A percentile compares a stretch with the other conserved stretches of the same genome.
Conservation (phyloP, 2,888 invertebrate genomes). For the Eupithecia abbreviata region DNA sequence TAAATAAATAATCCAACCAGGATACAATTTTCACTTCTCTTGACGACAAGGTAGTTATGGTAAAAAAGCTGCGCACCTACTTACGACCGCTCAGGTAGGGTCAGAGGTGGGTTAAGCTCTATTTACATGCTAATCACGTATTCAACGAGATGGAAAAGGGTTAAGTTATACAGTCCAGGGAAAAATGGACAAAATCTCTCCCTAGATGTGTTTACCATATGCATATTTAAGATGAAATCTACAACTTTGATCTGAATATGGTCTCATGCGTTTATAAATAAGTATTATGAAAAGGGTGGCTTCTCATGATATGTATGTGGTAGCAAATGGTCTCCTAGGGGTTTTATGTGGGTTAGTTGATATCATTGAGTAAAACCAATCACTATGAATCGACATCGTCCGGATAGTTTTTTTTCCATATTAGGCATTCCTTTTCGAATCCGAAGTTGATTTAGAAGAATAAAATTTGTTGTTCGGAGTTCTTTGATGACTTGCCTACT, state of each 20-base stretch:
- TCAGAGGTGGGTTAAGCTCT: constrained; percentile 38
- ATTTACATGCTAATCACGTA: constrained; percentile 40
- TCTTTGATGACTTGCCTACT: too few relatives aligned
- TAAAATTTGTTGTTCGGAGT: too few relatives aligned
- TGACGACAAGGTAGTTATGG: neutral
- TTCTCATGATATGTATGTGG: neutral
- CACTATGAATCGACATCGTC: neutral
- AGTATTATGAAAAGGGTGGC: neutral
- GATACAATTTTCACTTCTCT: neutral
- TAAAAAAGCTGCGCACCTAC: constrained; percentile 7
- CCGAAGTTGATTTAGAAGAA: too few relatives aligned
- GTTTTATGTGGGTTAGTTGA: neutral
- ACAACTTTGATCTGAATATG: constrained; percentile 8
- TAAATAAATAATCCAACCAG: neutral
- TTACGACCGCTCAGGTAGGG: constrained; percentile 22
- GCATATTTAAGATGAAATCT: constrained; percentile 25
- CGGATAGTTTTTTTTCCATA: neutral
- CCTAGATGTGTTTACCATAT: constrained; percentile 20
- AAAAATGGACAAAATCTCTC: constrained; percentile 37
- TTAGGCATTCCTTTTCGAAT: neutral
- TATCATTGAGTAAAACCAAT: neutral
- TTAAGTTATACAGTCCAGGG: constrained; percentile 36
- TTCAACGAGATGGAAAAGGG: constrained; percentile 38
- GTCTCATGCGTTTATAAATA: constrained; percentile 4
- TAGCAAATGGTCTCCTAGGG: neutral